phyloP scores from a whole-genome alignment of 2,888 invertebrate species.

The Charanyca ferruginea region DNA sequence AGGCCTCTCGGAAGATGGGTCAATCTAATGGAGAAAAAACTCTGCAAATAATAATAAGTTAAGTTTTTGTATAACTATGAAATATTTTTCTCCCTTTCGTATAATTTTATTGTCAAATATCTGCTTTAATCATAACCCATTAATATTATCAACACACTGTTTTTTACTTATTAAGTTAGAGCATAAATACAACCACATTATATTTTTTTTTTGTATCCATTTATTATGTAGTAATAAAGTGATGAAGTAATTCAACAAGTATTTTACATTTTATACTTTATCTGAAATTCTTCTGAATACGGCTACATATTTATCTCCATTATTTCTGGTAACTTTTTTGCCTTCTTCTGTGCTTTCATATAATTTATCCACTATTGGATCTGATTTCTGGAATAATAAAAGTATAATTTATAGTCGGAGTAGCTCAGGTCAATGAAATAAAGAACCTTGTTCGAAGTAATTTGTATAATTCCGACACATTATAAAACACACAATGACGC shows the following conservation, averaged over 20 bases:
- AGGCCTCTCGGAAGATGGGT: conserved; percentile 82
- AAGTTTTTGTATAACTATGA: background rate
- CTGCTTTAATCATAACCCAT: background rate
- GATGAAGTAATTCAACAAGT: conserved; percentile 40
- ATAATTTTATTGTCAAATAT: background rate
- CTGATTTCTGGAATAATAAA: conserved; percentile 92
- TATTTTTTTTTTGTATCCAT: conserved; percentile 31
- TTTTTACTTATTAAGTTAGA: conserved; percentile 1
- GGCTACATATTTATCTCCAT: conserved; percentile 98
- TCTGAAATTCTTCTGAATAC: conserved; percentile 94
- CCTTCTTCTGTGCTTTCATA: conserved; percentile 99
- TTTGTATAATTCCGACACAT: too few relatives aligned
- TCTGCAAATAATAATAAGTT: conserved; percentile 65
- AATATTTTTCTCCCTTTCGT: background rate
- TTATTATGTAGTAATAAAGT: conserved; percentile 56
- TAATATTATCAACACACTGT: background rate
- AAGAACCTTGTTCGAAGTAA: too few relatives aligned
- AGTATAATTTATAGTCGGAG: too few relatives aligned
- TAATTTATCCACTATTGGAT: conserved; percentile 97
- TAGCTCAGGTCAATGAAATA: too few relatives aligned
- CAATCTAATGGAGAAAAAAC: conserved; percentile 82
- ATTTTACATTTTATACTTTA: conserved; percentile 56
- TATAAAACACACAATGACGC: too few relatives aligned
- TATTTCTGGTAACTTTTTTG: conserved; percentile 98
- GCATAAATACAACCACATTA: conserved; percentile 11